phyloP scores from a whole-genome alignment of 1,140 invertebrate genomes.

The Probaryconus sp. region DNA sequence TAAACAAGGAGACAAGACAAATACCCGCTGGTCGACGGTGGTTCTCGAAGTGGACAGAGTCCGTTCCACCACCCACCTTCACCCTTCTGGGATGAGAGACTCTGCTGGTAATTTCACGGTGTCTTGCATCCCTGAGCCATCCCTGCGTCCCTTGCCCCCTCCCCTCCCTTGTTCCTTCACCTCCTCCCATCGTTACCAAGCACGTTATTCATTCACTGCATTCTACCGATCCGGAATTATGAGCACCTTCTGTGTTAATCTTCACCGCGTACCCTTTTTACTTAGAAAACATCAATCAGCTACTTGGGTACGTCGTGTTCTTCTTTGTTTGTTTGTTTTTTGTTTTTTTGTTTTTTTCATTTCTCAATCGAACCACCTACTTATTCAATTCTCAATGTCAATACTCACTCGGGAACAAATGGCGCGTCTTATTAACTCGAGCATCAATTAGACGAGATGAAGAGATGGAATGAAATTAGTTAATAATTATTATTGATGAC shows the following conservation, averaged over 20 bases:
- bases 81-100: conserved; percentile 75
- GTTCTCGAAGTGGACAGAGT: conserved; percentile 78
- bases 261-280: conserved; percentile 27
- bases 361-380: background rate
- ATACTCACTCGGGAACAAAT: background rate
- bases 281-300: too few species aligned
- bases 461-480: conserved; percentile 16
- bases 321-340: conserved; percentile 13
- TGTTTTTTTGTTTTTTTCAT: conserved; percentile 11
- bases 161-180: conserved; percentile 59
- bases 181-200: conserved; percentile 53
- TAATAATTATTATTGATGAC: conserved; percentile 34
- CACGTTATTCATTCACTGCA: conserved; percentile 58
- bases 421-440: conserved; percentile 24
- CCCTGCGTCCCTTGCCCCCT: conserved; percentile 55
- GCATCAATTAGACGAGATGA: conserved; percentile 9
- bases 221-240: conserved; percentile 49
- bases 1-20: conserved; percentile 80
- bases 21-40: conserved; percentile 74
- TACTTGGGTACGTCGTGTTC: too few species aligned
- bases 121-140: conserved; percentile 79
- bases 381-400: background rate
- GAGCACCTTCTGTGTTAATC: conserved; percentile 43
- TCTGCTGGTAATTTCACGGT: conserved; percentile 79
- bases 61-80: conserved; percentile 73